These are phyloP conservation scores for Hydrophis major DNA, from an alignment of 2,797 vertebrate genomes.

Conservation along the genomic window DNA sequence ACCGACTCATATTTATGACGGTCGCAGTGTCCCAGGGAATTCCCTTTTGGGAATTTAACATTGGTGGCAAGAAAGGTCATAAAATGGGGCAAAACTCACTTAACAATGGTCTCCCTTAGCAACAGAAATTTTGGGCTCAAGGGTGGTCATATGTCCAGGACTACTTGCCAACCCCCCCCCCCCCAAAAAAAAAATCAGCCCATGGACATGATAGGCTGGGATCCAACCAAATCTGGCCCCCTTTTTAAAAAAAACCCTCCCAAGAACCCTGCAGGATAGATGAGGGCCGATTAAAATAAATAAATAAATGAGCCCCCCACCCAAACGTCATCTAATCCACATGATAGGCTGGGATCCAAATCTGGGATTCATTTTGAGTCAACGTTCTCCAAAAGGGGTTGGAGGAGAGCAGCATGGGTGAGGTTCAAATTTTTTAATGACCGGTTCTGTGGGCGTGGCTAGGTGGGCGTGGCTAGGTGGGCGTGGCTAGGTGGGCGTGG, in stretches of 20 bases:
- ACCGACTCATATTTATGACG: background rate
- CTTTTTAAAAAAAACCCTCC: background rate
- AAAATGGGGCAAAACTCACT: background rate
- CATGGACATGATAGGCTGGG: background rate
- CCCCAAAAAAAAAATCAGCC: background rate
- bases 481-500: too few relatives aligned
- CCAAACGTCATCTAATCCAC: background rate
- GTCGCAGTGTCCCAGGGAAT: background rate
- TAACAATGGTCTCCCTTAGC: background rate
- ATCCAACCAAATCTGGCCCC: background rate
- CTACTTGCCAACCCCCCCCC: background rate
- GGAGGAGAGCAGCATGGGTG: too few relatives aligned
- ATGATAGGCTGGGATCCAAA: background rate
- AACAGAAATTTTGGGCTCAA: background rate
- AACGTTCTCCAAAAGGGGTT: background rate
- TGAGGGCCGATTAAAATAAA: background rate
- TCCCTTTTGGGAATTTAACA: background rate
- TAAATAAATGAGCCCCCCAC: background rate
- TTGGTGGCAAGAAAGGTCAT: background rate
- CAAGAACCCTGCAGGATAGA: background rate
- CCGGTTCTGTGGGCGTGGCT: too few relatives aligned
- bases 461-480: too few relatives aligned
- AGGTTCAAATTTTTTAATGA: too few relatives aligned
- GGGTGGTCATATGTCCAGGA: background rate
- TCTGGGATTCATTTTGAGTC: background rate